phyloP scores from a whole-genome alignment of 2,888 invertebrate genomes.

The Calameuta idolon region DNA sequence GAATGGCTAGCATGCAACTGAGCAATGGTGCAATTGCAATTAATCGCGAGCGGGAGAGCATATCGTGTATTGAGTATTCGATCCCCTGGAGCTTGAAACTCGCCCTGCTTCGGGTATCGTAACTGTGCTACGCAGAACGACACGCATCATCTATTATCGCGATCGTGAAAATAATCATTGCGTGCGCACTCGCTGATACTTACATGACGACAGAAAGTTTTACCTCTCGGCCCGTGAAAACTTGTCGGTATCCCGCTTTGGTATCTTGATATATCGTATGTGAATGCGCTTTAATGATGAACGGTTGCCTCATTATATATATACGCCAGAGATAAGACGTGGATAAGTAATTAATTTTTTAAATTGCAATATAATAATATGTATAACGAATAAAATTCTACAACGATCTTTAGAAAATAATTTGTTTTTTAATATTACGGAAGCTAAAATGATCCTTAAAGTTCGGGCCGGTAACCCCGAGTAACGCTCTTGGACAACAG shows the following conservation, averaged over 20 bases:
- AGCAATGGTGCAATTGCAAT: neutral
- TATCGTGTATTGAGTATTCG: constrained; percentile 31
- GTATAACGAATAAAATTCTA: neutral
- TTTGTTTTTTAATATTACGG: neutral
- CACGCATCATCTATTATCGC: neutral
- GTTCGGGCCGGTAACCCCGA: neutral
- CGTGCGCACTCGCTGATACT: neutral
- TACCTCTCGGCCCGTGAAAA: neutral
- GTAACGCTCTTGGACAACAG: neutral
- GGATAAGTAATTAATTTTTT: neutral
- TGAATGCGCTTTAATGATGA: neutral
- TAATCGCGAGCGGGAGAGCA: neutral
- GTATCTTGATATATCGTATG: neutral
- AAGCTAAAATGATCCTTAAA: neutral
- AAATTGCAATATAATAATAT: neutral
- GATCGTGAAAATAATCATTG: neutral
- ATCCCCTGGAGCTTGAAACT: constrained; percentile 30
- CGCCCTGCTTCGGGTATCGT: constrained; percentile 27
- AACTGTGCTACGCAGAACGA: neutral
- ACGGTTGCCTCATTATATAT: neutral
- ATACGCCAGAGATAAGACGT: neutral
- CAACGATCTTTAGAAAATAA: neutral
- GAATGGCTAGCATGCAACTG: neutral
- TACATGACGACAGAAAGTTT: neutral
- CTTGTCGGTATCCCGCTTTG: neutral